A percentile compares a stretch with the other conserved stretches of the same genome.
Evolutionary conservation across 2,888 invertebrate genomes (phyloP).

Genomic region (Encarsia formosa): DNA sequence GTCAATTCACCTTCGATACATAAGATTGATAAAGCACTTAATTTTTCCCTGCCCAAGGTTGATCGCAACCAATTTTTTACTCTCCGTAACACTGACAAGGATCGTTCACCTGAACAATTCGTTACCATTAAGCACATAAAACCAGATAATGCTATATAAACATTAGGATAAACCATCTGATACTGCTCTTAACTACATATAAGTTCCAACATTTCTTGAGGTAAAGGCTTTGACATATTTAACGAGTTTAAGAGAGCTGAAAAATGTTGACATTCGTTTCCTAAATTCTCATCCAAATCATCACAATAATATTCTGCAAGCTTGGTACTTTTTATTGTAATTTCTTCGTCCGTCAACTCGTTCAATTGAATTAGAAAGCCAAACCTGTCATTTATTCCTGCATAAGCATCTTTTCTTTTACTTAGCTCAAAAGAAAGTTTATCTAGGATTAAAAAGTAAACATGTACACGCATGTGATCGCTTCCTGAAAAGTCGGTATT

Average conservation of each 20-base stretch:
- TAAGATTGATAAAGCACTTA: too few species aligned
- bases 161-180: too few species aligned
- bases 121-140: too few species aligned
- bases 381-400: background rate
- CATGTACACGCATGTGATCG: slow-evolving; percentile 1
- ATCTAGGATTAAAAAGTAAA: slow-evolving; percentile 1
- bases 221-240: too few species aligned
- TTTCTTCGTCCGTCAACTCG: slow-evolving; percentile 1
- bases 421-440: background rate
- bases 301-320: slow-evolving; percentile 7
- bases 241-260: slow-evolving; percentile 8
- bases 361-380: background rate
- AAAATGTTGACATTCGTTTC: slow-evolving; percentile 9
- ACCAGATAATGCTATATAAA: too few species aligned
- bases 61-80: too few species aligned
- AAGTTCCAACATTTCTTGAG: too few species aligned
- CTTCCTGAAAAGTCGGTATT: background rate
- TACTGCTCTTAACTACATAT: too few species aligned
- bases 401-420: background rate
- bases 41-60: too few species aligned
- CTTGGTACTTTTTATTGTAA: slow-evolving; percentile 7
- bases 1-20: too few species aligned
- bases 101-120: too few species aligned
- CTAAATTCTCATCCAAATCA: slow-evolving; percentile 2
- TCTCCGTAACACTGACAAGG: too few species aligned